Percentiles rank a stretch among this genome's conserved stretches.
Evolutionary conservation across 1,140 invertebrate genomes (phyloP).

Genomic region (Zelostemma sp.): DNA sequence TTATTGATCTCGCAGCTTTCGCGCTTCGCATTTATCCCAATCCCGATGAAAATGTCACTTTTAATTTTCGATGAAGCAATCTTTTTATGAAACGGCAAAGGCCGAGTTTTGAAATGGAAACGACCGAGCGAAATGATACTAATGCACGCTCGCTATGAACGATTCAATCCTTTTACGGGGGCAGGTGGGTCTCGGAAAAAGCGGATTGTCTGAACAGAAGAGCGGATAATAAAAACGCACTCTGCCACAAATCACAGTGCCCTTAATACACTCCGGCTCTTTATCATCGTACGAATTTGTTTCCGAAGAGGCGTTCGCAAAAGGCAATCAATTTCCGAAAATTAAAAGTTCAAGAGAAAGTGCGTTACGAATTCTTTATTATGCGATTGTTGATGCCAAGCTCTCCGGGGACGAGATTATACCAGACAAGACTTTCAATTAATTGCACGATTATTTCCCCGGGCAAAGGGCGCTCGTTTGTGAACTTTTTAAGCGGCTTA

Average conservation of each 20-base stretch:
- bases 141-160: constrained; percentile 18
- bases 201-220: constrained; percentile 24
- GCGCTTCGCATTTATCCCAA: background rate
- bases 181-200: constrained; percentile 22
- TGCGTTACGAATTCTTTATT: too few species aligned
- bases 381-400: constrained; percentile 18
- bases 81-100: constrained; percentile 18
- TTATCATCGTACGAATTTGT: constrained; percentile 10
- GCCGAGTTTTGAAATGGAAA: constrained; percentile 36
- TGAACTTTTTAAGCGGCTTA: constrained; percentile 50
- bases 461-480: constrained; percentile 41
- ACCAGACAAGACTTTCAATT: constrained; percentile 34
- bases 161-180: constrained; percentile 18
- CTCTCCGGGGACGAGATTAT: constrained; percentile 14
- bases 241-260: constrained; percentile 19
- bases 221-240: constrained; percentile 31
- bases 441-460: constrained; percentile 39
- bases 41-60: constrained; percentile 11
- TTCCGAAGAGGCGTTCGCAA: background rate
- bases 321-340: background rate
- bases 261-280: constrained; percentile 4
- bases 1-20: background rate
- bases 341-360: constrained; percentile 3
- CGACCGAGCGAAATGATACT: constrained; percentile 35
- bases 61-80: constrained; percentile 43